Conservation (phyloP, 2,113 vertebrate genomes). For the Malurus melanocephalus region DNA sequence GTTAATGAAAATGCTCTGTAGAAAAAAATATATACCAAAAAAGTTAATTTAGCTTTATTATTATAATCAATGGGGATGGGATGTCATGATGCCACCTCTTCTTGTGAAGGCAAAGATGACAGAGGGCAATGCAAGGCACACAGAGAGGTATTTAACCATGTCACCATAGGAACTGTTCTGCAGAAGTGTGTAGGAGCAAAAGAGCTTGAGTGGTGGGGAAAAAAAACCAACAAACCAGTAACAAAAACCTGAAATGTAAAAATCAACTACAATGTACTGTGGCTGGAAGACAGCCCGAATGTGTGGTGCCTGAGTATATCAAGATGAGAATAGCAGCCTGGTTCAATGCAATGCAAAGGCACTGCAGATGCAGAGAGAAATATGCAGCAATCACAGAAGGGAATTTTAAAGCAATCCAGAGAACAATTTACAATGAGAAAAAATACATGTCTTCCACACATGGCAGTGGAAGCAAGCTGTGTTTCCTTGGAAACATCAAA, state of each 20-base stretch:
- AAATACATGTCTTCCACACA: constrained; percentile 26
- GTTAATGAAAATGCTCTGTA: neutral
- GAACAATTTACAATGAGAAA: neutral
- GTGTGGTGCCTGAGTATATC: neutral
- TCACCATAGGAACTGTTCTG: constrained; percentile 52
- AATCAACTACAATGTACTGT: neutral
- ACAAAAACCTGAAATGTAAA: neutral
- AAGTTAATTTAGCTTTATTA: neutral
- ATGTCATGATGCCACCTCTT: neutral
- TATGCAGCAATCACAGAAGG: neutral
- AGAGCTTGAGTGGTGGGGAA: neutral
- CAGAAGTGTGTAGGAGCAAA: neutral
- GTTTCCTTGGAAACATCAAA: constrained; percentile 58
- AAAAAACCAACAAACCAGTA: neutral
- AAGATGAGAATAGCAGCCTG: neutral
- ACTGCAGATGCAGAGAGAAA: constrained; percentile 19
- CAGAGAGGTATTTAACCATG: neutral
- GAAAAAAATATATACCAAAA: neutral
- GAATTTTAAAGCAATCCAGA: constrained; percentile 24
- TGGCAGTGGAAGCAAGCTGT: constrained; percentile 9
- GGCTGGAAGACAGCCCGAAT: neutral
- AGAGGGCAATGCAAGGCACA: constrained; percentile 1
- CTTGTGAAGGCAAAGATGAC: neutral
- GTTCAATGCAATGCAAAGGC: neutral
- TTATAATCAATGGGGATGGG: neutral